phyloP scores from a whole-genome alignment of 2,888 invertebrate species.

The Mimachlamys varia region DNA sequence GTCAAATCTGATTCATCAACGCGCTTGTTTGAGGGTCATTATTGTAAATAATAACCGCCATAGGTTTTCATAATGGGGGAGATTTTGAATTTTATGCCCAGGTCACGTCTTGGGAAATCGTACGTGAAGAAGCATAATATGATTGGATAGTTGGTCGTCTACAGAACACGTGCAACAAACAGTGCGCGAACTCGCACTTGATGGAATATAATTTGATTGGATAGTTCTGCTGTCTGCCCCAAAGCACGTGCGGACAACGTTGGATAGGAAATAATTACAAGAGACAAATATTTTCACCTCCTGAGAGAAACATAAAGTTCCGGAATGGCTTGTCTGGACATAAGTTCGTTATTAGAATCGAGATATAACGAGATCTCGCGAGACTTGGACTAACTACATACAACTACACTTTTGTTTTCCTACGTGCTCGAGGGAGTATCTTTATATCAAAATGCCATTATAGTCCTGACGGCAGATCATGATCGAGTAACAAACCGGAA shows the following conservation, averaged over 20 bases:
- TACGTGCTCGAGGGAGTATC: conserved; percentile 16
- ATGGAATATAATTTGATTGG: conserved; percentile 1
- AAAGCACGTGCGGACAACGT: not conserved
- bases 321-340: not conserved
- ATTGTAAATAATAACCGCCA: not conserved
- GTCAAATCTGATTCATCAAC: conserved; percentile 24
- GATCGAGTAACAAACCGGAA: not conserved
- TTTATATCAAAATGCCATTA: conserved; percentile 24
- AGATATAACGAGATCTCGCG: conserved; percentile 19
- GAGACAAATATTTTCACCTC: conserved; percentile 2
- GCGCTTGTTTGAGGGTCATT: not conserved
- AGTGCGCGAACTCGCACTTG: not conserved
- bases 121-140: conserved; percentile 10
- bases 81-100: not conserved
- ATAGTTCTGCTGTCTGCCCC: not conserved
- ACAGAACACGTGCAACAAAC: not conserved
- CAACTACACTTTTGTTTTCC: conserved; percentile 29
- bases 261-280: conserved; percentile 13
- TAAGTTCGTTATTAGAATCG: conserved; percentile 8
- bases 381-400: not conserved
- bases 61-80: not conserved
- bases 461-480: not conserved
- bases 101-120: conserved; percentile 7
- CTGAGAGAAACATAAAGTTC: conserved; percentile 31
- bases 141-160: not conserved